Base-by-base conservation (phyloP, 2,113 vertebrate species). In the Centropus unirufus region DNA sequence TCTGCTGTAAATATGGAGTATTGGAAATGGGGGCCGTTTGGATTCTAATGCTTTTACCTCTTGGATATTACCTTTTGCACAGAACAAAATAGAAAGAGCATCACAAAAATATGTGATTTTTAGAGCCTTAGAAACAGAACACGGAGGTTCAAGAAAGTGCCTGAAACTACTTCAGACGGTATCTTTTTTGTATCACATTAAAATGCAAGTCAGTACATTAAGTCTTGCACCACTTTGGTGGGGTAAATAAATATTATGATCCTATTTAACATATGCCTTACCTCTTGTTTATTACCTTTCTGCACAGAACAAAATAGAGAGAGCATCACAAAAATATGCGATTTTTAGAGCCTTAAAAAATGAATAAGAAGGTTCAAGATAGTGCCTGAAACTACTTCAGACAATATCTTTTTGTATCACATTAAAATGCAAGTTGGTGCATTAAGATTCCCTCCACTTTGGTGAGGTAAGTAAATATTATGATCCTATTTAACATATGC, bases 181-280 rank as follows among this genome's bases (percentile, higher is more conserved):
- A 81, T 81, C 30, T 90, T 93, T 86, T 75, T 18, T 84, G 27
- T 64, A 81, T 57, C 34, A 11, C 30, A 69, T 86, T 94, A 69
- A 78, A 83, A 80, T 89, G 81, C 92, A 95, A 84, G 85, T 75
- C 14, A 13, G 47, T 92, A 40, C 69, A 61, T 90, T 80, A 69
- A 90, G 82, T 90, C 57, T 95, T 64, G 24, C 49, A 94, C 73
- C 32, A 62, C 68, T 90, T 77, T 78, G 69, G 83, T 86, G 88
- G 90, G 52, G 89, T 96, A 92, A 82, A 83, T 96, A 95, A 97
- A 96, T 94, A 94, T 90, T 94, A 93, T 88, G 93, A 86, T 94
- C 93, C 94, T 96, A 87, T 95, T 94, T 89, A 96, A 89, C 88
- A 78, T 90, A 92, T 64, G 90, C 85, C 90, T 95, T 81, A 36